Evolutionary conservation across 2,888 invertebrate species (phyloP).

Genomic region (Platycheirus albimanus): DNA sequence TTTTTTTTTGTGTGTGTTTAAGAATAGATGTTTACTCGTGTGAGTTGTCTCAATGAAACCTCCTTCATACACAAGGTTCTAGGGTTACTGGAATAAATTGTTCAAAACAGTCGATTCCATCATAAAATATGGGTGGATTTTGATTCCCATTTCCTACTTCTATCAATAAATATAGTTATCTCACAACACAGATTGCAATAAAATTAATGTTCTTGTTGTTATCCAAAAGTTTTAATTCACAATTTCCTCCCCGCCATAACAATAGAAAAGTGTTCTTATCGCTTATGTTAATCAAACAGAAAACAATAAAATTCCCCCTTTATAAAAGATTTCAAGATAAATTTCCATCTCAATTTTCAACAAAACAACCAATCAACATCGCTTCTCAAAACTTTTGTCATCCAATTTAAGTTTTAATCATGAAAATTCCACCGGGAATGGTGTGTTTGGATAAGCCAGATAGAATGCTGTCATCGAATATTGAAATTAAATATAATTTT

Average conservation of each 20-base stretch:
- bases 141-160: too few relatives aligned
- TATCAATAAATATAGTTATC: background rate
- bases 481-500: background rate
- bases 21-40: too few relatives aligned
- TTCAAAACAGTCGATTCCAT: too few relatives aligned
- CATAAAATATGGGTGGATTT: too few relatives aligned
- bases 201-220: background rate
- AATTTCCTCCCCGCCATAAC: background rate
- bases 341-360: conserved; percentile 7
- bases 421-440: conserved; percentile 10
- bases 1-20: too few relatives aligned
- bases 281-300: background rate
- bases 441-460: background rate
- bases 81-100: too few relatives aligned
- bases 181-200: background rate
- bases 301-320: conserved; percentile 12
- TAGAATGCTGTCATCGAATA: background rate
- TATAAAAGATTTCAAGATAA: background rate
- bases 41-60: too few relatives aligned
- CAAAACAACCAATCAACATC: conserved; percentile 28
- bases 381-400: conserved; percentile 29
- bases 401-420: conserved; percentile 40
- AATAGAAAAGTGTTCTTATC: background rate
- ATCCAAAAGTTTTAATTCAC: background rate
- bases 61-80: too few relatives aligned